phyloP scores from a whole-genome alignment of 2,113 vertebrate species.

The Rostratula benghalensis region DNA sequence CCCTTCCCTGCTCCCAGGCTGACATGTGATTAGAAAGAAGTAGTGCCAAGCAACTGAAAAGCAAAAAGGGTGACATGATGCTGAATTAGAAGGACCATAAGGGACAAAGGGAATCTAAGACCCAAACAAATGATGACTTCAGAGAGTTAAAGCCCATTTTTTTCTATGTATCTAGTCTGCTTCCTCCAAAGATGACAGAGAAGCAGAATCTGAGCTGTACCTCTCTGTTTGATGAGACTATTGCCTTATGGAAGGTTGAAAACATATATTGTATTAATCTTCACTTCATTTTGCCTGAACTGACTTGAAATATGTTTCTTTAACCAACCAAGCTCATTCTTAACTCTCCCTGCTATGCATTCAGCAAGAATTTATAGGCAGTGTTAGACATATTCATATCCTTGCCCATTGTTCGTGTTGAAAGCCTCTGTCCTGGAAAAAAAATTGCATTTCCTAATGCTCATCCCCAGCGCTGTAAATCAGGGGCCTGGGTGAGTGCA shows the following conservation, averaged over 20 bases:
- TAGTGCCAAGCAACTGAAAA: neutral
- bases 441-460: neutral
- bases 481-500: neutral
- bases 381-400: neutral
- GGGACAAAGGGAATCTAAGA: neutral
- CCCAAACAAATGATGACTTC: neutral
- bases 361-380: slow-evolving; percentile 25
- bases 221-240: neutral
- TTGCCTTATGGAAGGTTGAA: neutral
- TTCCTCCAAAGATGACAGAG: neutral
- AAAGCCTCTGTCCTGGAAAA: slow-evolving; percentile 3
- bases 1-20: neutral
- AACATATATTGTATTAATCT: neutral
- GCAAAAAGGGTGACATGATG: neutral
- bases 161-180: neutral
- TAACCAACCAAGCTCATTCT: neutral
- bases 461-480: neutral
- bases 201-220: neutral
- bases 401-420: neutral
- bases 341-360: neutral
- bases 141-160: neutral
- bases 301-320: neutral
- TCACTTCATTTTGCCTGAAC: neutral
- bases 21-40: neutral
- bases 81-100: neutral